Evolutionary conservation across 2,113 vertebrate genomes (phyloP), one percentile per base, ranked within the genome.

Genomic region (Eurypyga helias): DNA sequence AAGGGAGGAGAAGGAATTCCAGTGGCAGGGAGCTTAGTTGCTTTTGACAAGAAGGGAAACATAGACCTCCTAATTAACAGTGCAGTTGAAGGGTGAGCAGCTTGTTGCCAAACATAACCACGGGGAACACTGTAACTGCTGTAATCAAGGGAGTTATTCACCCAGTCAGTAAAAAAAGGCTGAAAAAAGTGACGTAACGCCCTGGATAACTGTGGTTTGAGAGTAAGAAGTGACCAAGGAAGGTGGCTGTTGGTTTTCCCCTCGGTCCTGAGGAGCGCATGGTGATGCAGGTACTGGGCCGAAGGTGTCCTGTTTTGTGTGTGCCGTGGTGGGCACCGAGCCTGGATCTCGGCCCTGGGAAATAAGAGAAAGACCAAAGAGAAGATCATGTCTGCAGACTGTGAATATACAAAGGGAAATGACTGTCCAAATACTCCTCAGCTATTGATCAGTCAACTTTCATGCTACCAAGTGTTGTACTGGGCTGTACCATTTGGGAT

Each of bases 81-180:
- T 18, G 13, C 57, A 78, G 83, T 69, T 69, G 65, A 85, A 84
- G 51, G 69, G 60, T 57, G 67, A 66, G 73, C 13, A 79, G 41
- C 24, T 84, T 91, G 84, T 83, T 92, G 75, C 65, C 90, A 65
- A 85, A 71, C 57, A 72, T 41, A 82, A 71, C 87, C n/a, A 93
- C 65, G 67, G 73, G 71, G 89, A 89, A 95, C 94, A 88, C 33
- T 49, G 52, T 61, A 96, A 79, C 62, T 91, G 77, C 77, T 75
- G 52, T 80, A 95, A 93, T 87, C 73, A 65, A 58, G 55, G 84
- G 76, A 85, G 17, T 88, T 92, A 82, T 92, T 96, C 97, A 91
- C 77, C 29, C n/a, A 79, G 55, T 94, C 82, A 97, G 73, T 96
- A 89, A 96, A 96, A 96, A 5, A 41, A 92, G 75, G 54, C 61